Evolutionary conservation across 2,797 vertebrate genomes (phyloP).

Genomic region (Girardinus metallicus): DNA sequence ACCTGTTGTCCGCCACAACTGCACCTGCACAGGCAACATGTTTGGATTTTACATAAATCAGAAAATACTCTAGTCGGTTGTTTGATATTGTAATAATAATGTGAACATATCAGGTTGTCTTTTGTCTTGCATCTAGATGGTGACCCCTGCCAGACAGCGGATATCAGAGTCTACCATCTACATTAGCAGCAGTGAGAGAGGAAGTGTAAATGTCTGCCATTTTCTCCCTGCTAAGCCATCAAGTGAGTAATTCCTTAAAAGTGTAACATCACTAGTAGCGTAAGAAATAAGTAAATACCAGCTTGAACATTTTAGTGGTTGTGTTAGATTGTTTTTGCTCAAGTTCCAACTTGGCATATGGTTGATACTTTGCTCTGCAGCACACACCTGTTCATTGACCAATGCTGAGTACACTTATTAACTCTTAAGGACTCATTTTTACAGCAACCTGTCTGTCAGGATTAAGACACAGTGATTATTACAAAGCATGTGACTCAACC

Average conservation of each 20-base stretch:
- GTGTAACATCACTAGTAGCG: background rate
- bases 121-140: slow-evolving; percentile 72
- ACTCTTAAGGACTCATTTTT: background rate
- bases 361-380: background rate
- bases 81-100: background rate
- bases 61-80: background rate
- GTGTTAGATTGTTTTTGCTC: background rate
- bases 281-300: background rate
- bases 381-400: background rate
- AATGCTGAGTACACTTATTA: background rate
- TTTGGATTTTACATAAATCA: background rate
- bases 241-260: slow-evolving; percentile 74
- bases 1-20: slow-evolving; percentile 23
- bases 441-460: background rate
- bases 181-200: slow-evolving; percentile 72
- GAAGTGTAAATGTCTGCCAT: slow-evolving; percentile 56
- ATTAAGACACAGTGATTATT: background rate
- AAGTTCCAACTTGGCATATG: background rate
- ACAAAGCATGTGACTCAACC: background rate
- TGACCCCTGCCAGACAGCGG: slow-evolving; percentile 81
- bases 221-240: slow-evolving; percentile 62
- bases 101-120: background rate
- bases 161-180: slow-evolving; percentile 87
- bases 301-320: background rate
- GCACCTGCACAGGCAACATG: slow-evolving; percentile 44